These are phyloP conservation scores for Donacobius atricapilla DNA, from an alignment of 2,113 vertebrate species.

Conservation along the genomic window DNA sequence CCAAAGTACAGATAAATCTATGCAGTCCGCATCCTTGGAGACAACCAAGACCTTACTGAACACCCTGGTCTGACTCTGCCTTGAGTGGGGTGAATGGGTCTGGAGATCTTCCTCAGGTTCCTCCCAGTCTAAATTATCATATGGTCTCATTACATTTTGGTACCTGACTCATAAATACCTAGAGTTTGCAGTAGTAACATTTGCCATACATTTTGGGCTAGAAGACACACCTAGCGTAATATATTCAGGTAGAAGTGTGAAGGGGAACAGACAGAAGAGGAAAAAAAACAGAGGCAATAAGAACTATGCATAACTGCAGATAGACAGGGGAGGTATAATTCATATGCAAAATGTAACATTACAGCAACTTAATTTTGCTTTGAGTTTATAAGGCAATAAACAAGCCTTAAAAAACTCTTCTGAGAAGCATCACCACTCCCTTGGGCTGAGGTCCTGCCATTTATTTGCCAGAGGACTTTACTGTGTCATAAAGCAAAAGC, in stretches of 20 bases:
- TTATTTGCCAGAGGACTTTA: constrained; percentile 69
- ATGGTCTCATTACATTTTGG: neutral
- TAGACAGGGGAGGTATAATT: constrained; percentile 37
- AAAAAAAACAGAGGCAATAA: neutral
- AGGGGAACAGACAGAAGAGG: neutral
- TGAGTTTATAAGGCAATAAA: constrained; percentile 65
- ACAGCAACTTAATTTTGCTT: constrained; percentile 66
- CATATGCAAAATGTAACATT: constrained; percentile 67
- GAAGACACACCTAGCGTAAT: neutral
- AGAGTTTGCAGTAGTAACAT: neutral
- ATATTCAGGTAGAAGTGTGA: neutral
- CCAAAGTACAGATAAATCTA: neutral
- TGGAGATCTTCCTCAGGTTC: neutral
- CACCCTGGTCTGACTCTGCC: neutral
- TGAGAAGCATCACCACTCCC: constrained; percentile 55
- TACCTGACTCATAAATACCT: neutral
- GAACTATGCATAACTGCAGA: neutral
- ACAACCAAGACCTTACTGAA: neutral
- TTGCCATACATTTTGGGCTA: neutral
- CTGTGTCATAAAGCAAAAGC: constrained; percentile 70
- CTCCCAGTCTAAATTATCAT: neutral
- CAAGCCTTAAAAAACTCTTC: constrained; percentile 40
- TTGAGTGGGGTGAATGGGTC: neutral
- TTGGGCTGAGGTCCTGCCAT: constrained; percentile 61
- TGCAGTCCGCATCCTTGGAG: neutral